Base-by-base conservation (phyloP, 1,140 invertebrate species). In the Sinonovacula constricta region DNA sequence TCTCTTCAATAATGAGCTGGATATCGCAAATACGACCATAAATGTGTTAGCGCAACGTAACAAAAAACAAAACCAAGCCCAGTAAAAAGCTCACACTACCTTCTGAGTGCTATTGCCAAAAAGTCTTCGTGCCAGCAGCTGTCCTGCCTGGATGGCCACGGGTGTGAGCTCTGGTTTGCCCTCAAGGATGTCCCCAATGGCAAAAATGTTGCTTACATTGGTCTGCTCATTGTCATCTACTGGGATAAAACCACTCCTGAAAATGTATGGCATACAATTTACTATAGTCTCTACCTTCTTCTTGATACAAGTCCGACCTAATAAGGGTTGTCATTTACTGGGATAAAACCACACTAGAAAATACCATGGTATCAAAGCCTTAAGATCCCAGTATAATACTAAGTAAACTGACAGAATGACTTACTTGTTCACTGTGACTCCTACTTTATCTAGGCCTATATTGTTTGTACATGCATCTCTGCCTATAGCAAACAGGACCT, bases 71-170 rank as follows among this genome's bases (percentile, higher is more conserved):
- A n/a, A n/a, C n/a, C n/a, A n/a, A n/a, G n/a, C n/a, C n/a, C n/a
- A n/a, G n/a, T n/a, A n/a, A n/a, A n/a, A n/a, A n/a, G n/a, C 0
- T 30, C 24, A 57, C 66, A 81, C 51, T 51, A 89, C 85, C 82
- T 79, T 72, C 30, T 78, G 72, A 34, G 65, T 81, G 26, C 78
- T 81, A 15, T 83, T 82, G 28, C 57, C 75, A 82, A 86, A 91
- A 28, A 93, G 70, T 60, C 93, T 82, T 15, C 85, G 81, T 1
- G 97, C 95, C 22, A 99, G 91, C 67, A 98, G 91, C 79, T 95
- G 93, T 30, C 98, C 98, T 39, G 98, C 97, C 87, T 98, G 95
- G 86, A 99, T 97, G 18, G 98, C 98, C 0, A 99, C 97, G 3
- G 98, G 98, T 2, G 98, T 99, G n/a, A 99, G 92, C 92, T 99